A percentile compares a stretch with the other conserved stretches of the same genome.
Conservation (phyloP, 2,888 invertebrate genomes). For the Erebia epiphron region DNA sequence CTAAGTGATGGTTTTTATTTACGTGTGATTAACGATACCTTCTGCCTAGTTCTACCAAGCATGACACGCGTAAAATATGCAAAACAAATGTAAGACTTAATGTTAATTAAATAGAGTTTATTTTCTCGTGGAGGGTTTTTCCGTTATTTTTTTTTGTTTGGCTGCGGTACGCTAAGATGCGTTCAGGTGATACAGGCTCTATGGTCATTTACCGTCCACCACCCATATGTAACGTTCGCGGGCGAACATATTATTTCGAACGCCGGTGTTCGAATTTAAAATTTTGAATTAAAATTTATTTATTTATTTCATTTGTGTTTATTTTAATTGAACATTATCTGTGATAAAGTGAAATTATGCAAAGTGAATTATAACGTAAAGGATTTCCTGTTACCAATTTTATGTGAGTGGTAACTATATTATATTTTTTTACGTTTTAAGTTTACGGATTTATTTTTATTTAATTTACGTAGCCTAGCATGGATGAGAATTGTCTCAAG, state of each 20-base stretch:
- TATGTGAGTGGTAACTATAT: background rate
- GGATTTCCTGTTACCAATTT: conserved; percentile 2
- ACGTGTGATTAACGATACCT: conserved; percentile 19
- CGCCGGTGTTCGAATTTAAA: conserved; percentile 48
- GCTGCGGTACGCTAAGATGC: conserved; percentile 40
- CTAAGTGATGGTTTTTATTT: conserved; percentile 15
- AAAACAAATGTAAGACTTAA: conserved; percentile 8
- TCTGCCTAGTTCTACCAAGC: conserved; percentile 14
- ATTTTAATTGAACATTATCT: conserved; percentile 2
- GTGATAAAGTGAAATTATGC: conserved; percentile 15
- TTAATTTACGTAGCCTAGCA: too few species aligned
- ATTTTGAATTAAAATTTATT: conserved; percentile 35
- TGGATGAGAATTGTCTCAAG: too few species aligned
- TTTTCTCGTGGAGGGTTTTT: conserved; percentile 24
- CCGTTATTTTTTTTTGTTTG: conserved; percentile 34
- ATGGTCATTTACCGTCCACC: conserved; percentile 69
- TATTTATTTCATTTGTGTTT: conserved; percentile 24
- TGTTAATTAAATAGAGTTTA: background rate
- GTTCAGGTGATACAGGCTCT: conserved; percentile 50
- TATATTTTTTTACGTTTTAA: background rate
- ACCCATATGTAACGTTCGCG: conserved; percentile 63
- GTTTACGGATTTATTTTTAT: background rate
- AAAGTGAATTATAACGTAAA: conserved; percentile 5
- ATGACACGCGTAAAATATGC: background rate
- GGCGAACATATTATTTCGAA: conserved; percentile 57